These are phyloP conservation scores for Heliconius cydno DNA, from an alignment of 2,888 invertebrate species.

Conservation along the genomic window DNA sequence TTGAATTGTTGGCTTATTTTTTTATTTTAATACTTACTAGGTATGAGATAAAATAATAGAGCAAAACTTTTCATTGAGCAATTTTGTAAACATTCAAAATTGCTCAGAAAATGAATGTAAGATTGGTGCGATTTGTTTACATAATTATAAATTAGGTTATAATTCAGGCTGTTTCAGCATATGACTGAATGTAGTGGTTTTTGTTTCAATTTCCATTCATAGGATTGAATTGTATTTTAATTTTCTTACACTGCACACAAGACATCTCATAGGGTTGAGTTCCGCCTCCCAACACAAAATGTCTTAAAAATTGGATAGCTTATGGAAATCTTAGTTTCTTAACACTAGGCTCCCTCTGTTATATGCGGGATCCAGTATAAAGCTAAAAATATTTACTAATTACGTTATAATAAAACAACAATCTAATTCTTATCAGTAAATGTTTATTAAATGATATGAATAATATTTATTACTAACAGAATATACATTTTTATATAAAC, in stretches of 20 bases:
- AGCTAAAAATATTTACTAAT: neutral
- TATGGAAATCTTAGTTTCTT: neutral
- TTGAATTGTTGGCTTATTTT: neutral
- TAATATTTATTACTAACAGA: neutral
- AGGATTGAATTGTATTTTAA: neutral
- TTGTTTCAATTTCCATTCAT: neutral
- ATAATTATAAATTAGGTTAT: neutral
- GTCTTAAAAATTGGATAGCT: neutral
- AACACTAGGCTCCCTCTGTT: neutral
- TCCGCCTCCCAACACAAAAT: no score
- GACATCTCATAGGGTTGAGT: no score
- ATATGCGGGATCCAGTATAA: neutral
- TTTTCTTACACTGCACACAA: no score
- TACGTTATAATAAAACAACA: neutral
- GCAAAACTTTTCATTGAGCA: neutral
- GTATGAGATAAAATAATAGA: neutral
- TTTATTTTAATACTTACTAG: neutral
- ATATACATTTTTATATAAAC: neutral
- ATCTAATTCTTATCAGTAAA: neutral
- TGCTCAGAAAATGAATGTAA: neutral
- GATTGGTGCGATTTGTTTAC: conserved; percentile 15
- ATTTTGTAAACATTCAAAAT: neutral
- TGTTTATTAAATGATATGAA: neutral
- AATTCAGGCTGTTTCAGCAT: neutral
- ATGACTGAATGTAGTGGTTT: neutral